Conservation (phyloP, 2,113 vertebrate species). For the Asarcornis scutulata region DNA sequence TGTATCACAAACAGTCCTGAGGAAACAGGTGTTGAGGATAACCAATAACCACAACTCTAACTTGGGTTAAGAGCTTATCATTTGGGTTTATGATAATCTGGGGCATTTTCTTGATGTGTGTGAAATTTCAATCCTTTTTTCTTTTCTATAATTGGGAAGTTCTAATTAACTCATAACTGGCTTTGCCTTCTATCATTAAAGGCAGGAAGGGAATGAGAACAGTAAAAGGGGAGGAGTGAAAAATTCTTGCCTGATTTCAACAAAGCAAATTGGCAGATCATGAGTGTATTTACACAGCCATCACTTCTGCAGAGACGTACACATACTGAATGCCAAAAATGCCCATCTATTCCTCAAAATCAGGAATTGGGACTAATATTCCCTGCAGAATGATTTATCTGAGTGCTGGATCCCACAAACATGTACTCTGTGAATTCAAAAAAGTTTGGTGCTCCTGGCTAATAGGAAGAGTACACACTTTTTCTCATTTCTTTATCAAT, state of each 20-base stretch:
- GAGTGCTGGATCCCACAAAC: not conserved
- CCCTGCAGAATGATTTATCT: not conserved
- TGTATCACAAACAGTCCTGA: not conserved
- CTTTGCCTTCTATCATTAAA: not conserved
- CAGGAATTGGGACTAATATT: not conserved
- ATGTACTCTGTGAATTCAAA: not conserved
- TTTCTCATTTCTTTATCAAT: not conserved
- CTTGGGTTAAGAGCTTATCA: not conserved
- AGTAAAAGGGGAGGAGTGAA: not conserved
- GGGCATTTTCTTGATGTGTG: not conserved
- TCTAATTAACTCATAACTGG: not conserved
- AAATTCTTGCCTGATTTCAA: slow-evolving; percentile 12
- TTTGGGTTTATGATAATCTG: not conserved
- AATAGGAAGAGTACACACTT: not conserved
- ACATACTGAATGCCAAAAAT: not conserved
- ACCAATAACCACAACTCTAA: not conserved
- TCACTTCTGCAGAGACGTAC: not conserved
- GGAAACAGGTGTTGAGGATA: not conserved
- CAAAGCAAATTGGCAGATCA: slow-evolving; percentile 7
- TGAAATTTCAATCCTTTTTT: not conserved
- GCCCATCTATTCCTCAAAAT: not conserved
- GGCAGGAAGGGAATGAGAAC: not conserved
- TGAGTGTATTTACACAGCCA: not conserved
- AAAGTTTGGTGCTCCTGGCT: not conserved
- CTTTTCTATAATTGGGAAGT: not conserved